Conservation (phyloP, 1,140 invertebrate species). For the Psilanteris sp. region DNA sequence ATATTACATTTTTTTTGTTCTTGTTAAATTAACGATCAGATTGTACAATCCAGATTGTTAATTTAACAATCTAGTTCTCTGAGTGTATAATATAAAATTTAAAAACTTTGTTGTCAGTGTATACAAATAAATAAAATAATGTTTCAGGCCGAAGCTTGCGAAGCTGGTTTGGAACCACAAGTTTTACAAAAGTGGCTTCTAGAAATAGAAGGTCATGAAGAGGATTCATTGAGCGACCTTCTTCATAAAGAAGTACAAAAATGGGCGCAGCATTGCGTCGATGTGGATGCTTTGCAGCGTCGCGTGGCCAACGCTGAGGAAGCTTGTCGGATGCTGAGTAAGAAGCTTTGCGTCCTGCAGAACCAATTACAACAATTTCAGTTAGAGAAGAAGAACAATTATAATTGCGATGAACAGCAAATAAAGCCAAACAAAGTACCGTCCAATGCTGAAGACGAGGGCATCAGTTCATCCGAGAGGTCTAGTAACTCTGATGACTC, state of each 20-base stretch:
- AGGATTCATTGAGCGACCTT: constrained; percentile 66
- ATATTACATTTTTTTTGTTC: too few species aligned
- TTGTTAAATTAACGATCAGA: too few species aligned
- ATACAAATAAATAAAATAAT: constrained; percentile 8
- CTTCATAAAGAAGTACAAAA: constrained; percentile 74
- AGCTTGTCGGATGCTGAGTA: constrained; percentile 73
- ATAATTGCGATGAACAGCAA: constrained; percentile 64
- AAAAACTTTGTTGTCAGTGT: too few species aligned
- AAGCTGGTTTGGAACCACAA: constrained; percentile 76
- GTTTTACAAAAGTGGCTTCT: constrained; percentile 87
- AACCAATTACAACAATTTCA: constrained; percentile 70
- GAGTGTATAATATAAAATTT: too few species aligned
- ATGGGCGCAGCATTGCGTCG: constrained; percentile 76
- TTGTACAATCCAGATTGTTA: too few species aligned
- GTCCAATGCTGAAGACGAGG: constrained; percentile 91
- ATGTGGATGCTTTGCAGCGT: constrained; percentile 74
- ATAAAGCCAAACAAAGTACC: constrained; percentile 65
- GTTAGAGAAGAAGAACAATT: constrained; percentile 71
- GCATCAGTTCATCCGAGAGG: constrained; percentile 90
- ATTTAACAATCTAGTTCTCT: too few species aligned
- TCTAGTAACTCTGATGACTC: constrained; percentile 84
- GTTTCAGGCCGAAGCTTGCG: constrained; percentile 76
- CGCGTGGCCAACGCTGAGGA: constrained; percentile 73
- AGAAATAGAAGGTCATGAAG: constrained; percentile 76
- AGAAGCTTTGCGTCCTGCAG: constrained; percentile 72